These are phyloP conservation scores for Pluvialis apricaria DNA, from an alignment of 2,113 vertebrate genomes.

Conservation along the genomic window DNA sequence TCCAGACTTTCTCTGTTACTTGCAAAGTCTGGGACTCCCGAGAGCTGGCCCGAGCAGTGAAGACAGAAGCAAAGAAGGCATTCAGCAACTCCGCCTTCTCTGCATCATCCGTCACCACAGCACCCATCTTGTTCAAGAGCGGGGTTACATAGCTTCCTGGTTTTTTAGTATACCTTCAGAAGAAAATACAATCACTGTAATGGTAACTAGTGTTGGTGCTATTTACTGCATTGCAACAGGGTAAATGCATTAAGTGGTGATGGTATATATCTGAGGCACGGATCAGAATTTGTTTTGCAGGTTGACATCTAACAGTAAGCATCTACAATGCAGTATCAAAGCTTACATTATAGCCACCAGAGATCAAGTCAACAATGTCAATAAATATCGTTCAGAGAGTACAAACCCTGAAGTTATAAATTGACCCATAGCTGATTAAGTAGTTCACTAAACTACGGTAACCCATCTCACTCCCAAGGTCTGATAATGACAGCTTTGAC, in stretches of 20 bases:
- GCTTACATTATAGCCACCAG: not conserved
- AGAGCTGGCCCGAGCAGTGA: too few relatives aligned
- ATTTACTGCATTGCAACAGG: not conserved
- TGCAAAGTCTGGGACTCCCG: too few relatives aligned
- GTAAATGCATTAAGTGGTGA: not conserved
- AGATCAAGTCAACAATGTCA: not conserved
- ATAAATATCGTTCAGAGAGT: not conserved
- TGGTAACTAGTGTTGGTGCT: not conserved
- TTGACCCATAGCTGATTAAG: not conserved
- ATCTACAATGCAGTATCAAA: not conserved
- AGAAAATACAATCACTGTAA: not conserved
- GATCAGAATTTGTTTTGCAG: not conserved
- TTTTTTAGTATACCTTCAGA: not conserved
- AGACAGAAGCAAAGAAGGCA: too few relatives aligned
- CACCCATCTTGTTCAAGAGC: too few relatives aligned
- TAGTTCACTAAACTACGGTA: not conserved
- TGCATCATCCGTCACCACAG: too few relatives aligned
- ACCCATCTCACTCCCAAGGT: not conserved
- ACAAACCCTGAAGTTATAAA: not conserved
- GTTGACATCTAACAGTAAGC: not conserved
- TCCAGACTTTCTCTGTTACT: too few relatives aligned
- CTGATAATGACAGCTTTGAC: not conserved
- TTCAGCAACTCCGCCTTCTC: too few relatives aligned
- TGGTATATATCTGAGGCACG: fast-evolving
- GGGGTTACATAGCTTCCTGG: not conserved